These are phyloP conservation scores for Ceyx erithaca DNA, from an alignment of 2,797 vertebrate species.

Conservation along the genomic window DNA sequence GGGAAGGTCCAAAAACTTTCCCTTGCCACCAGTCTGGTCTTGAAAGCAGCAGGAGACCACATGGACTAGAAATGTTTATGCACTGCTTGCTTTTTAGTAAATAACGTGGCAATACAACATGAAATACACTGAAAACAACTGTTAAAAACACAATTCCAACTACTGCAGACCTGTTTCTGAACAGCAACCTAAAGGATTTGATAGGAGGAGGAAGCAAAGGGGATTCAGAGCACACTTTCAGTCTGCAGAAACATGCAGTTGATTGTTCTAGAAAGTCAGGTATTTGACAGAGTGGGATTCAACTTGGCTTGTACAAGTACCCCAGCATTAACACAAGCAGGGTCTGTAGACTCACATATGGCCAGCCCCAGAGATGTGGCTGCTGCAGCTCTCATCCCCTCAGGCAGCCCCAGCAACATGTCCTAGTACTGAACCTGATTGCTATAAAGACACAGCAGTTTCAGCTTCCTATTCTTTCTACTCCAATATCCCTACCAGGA, in stretches of 20 bases:
- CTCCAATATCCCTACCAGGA: not conserved
- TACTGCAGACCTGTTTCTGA: not conserved
- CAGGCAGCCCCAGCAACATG: not conserved
- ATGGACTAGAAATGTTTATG: fast-evolving
- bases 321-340: not conserved
- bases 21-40: not conserved
- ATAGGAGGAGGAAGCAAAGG: not conserved
- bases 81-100: not conserved
- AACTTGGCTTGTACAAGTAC: not conserved
- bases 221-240: not conserved
- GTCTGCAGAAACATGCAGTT: not conserved
- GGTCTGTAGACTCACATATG: not conserved
- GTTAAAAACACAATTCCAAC: not conserved
- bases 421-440: not conserved
- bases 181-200: not conserved
- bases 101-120: not conserved
- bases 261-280: not conserved
- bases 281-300: not conserved
- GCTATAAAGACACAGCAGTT: not conserved
- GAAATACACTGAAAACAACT: not conserved
- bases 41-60: not conserved
- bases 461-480: not conserved
- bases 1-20: not conserved
- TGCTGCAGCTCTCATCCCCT: not conserved
- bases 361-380: not conserved